Percentiles rank a stretch among this genome's conserved stretches.
Conservation (phyloP, 2,113 vertebrate genomes). For the human region GRCh38 chr2:14938001-14938500, state of each 20-base stretch:
- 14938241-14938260: neutral
- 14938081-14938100: fast-evolving
- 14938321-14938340: neutral
- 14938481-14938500: neutral
- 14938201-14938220: neutral
- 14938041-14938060: no score
- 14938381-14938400: slow-evolving; percentile 16
- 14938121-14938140: no score
- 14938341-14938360: neutral
- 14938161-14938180: neutral
- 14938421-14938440: neutral
- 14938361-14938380: neutral
- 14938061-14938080: no score
- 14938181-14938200: neutral
- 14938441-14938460: neutral
- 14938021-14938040: no score
- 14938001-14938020: no score
- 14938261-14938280: neutral
- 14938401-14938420: slow-evolving; percentile 18
- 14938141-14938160: neutral
- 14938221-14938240: neutral
- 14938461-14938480: slow-evolving; percentile 15
- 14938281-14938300: neutral
- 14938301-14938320: neutral
- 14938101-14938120: no score